phyloP scores from a whole-genome alignment of 2,888 invertebrate species.

The Dynastes grantii region DNA sequence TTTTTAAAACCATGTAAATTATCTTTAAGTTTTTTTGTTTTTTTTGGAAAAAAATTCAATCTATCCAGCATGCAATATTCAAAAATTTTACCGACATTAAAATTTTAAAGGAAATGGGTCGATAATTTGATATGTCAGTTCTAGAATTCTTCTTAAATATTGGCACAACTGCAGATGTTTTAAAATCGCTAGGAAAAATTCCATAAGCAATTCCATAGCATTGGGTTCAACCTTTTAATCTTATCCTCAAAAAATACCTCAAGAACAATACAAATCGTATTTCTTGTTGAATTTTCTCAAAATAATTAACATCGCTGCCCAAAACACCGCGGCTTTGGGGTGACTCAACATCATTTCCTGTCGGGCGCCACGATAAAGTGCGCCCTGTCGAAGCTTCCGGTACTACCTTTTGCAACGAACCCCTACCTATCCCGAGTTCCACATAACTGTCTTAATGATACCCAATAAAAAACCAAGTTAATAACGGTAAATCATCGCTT shows the following conservation, averaged over 20 bases:
- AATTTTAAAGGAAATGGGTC: too few relatives aligned
- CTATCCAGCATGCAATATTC: too few relatives aligned
- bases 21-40: too few relatives aligned
- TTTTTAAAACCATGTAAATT: too few relatives aligned
- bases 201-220: too few relatives aligned
- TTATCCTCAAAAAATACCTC: neutral
- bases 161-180: too few relatives aligned
- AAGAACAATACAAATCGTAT: neutral
- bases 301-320: slow-evolving; percentile 40
- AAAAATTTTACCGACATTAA: too few relatives aligned
- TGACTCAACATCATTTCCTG: slow-evolving; percentile 63
- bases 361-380: slow-evolving; percentile 61
- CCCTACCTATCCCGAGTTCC: slow-evolving; percentile 46
- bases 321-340: slow-evolving; percentile 50
- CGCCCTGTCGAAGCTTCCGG: slow-evolving; percentile 62
- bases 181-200: too few relatives aligned
- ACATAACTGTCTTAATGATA: slow-evolving; percentile 50
- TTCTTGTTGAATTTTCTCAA: slow-evolving; percentile 4
- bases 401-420: slow-evolving; percentile 55
- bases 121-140: too few relatives aligned
- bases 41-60: too few relatives aligned
- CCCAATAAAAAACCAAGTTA: slow-evolving; percentile 50
- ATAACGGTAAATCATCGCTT: slow-evolving; percentile 49
- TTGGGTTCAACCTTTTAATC: too few relatives aligned
- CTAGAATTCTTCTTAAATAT: too few relatives aligned